Percentiles rank a stretch among this genome's conserved stretches.
Evolutionary conservation across 2,888 invertebrate species (phyloP).

Genomic region (Metellina segmentata): DNA sequence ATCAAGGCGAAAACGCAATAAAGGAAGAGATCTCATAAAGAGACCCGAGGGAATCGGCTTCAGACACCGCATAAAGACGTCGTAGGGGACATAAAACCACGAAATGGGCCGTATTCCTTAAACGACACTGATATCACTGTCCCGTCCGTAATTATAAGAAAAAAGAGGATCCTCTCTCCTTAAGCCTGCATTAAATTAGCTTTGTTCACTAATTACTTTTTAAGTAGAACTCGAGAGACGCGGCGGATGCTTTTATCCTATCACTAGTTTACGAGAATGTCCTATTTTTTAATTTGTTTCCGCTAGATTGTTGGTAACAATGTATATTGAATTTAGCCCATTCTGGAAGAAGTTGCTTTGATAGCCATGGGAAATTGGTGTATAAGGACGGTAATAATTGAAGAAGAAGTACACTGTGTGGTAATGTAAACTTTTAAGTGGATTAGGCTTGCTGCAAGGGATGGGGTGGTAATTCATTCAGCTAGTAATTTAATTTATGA

Average conservation of each 20-base stretch:
- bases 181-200: slow-evolving; percentile 8
- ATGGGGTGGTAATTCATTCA: too few species aligned
- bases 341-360: neutral
- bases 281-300: neutral
- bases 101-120: slow-evolving; percentile 29
- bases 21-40: slow-evolving; percentile 31
- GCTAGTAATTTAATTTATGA: too few species aligned
- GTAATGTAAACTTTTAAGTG: too few species aligned
- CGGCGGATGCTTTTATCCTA: neutral
- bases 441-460: too few species aligned
- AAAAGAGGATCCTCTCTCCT: neutral
- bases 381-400: neutral
- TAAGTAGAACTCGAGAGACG: slow-evolving; percentile 4
- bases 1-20: slow-evolving; percentile 31
- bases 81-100: slow-evolving; percentile 25
- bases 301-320: neutral
- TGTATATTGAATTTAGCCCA: neutral
- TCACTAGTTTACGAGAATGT: neutral
- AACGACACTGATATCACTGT: slow-evolving; percentile 13
- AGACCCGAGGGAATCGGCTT: slow-evolving; percentile 1
- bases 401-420: too few species aligned
- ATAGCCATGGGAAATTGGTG: neutral
- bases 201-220: slow-evolving; percentile 10
- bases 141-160: neutral
- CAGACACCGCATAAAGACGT: slow-evolving; percentile 27